Conservation (phyloP, 2,113 vertebrate species). For the Mobula birostris region DNA sequence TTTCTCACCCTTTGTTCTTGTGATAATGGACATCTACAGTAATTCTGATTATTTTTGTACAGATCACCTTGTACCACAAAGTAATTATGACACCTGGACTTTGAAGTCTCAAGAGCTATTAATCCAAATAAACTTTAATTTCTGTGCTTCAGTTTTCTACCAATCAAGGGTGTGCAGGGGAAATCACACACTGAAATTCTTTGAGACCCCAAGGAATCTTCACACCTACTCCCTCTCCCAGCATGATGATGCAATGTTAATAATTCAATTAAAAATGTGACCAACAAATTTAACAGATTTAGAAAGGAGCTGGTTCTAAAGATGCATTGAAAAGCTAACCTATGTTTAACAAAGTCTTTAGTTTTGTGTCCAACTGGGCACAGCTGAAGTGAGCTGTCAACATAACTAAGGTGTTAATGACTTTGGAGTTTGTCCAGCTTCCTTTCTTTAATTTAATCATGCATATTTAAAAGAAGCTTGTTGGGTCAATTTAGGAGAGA, state of each 20-base stretch:
- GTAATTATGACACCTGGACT: background rate
- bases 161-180: no score
- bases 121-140: background rate
- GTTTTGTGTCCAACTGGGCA: background rate
- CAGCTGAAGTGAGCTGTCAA: conserved; percentile 1
- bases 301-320: background rate
- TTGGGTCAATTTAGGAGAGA: background rate
- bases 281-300: background rate
- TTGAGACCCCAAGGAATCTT: background rate
- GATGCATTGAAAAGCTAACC: background rate
- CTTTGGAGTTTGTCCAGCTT: background rate
- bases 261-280: background rate
- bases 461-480: background rate
- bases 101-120: background rate
- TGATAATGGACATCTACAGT: background rate
- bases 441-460: conserved; percentile 12
- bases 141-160: background rate
- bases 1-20: background rate
- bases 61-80: background rate
- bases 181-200: background rate
- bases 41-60: no score
- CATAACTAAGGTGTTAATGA: conserved; percentile 3
- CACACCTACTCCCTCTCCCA: background rate
- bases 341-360: background rate
- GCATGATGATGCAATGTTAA: background rate